Base-by-base conservation (phyloP, 2,888 invertebrate genomes). In the Dexiosoma caninum region DNA sequence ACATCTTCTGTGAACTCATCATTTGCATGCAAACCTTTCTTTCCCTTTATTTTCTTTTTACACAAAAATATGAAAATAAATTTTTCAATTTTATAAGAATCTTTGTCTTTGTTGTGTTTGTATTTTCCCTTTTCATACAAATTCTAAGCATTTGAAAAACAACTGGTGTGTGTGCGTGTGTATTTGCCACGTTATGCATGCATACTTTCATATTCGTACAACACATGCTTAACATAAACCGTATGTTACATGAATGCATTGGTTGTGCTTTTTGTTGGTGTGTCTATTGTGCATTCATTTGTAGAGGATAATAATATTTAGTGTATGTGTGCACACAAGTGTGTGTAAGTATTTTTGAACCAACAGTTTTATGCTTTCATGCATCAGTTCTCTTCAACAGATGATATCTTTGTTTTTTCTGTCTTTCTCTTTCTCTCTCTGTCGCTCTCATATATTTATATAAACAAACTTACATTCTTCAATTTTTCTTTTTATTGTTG, bases 341-440 rank as follows among this genome's bases (percentile, higher is more conserved):
- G 19, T 55, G 12, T 32, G 3, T 9, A 14, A 16, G 8, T 64
- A 51, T 64, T 40, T 30, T 12, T 44, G 60, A 49, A 44, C 42
- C 60, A 60, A 67, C 30, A 59, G 60, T 67, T 70, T 46, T 14
- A 77, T 57, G 35, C 76, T 70, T 64, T 40, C 16, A 55, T 78
- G 77, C 77, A 49, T 71, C 71, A 78, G 40, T 71, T 42, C 57
- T 30, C 30, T 37, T 42, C n/a, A 64, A 78, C 64, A 71, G 64
- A 64, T 71, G 71, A 71, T 64, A 62, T 64, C 57, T 42, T 71
- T 44, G n/a, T n/a, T 7, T 21, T 49, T 16, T 16, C 49, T 35
- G 19, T 55, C 1, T 19, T 10, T 21, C 2, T 30, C 7, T n/a
- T n/a, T n/a, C n/a, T 7, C 32, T 49, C 27, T 16, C 49, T 35